phyloP scores from a whole-genome alignment of 2,888 invertebrate species.

The Orchesellides sinensis region DNA sequence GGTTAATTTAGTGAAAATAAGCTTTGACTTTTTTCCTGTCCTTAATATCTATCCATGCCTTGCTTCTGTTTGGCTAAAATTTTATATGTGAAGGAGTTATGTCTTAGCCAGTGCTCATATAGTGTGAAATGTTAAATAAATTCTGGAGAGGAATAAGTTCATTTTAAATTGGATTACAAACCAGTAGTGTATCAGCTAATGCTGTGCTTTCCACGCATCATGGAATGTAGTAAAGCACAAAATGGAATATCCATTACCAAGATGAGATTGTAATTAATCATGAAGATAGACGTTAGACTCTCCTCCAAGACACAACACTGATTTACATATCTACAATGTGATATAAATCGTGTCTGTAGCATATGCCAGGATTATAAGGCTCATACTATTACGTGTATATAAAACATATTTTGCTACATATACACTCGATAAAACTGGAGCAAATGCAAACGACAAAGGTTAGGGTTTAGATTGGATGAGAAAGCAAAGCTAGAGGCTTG shows the following conservation, averaged over 20 bases:
- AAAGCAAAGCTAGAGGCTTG: too few species aligned
- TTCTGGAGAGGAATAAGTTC: conserved; percentile 14
- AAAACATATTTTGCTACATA: too few species aligned
- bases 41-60: too few species aligned
- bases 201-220: neutral
- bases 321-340: too few species aligned
- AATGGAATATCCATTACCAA: conserved; percentile 57
- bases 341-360: too few species aligned
- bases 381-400: too few species aligned
- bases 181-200: conserved; percentile 14
- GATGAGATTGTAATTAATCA: conserved; percentile 64
- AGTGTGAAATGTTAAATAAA: neutral
- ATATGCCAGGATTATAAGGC: too few species aligned
- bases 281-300: conserved; percentile 10
- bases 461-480: too few species aligned
- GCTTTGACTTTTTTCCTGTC: conserved; percentile 52
- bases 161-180: conserved; percentile 60
- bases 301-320: too few species aligned
- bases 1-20: conserved; percentile 66
- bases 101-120: neutral
- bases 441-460: too few species aligned
- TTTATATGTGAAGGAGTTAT: too few species aligned
- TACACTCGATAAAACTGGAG: too few species aligned
- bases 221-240: neutral
- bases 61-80: neutral